Conservation (phyloP, 37 sponge, comb jelly and placozoan genomes). For the Spongia lamella region DNA sequence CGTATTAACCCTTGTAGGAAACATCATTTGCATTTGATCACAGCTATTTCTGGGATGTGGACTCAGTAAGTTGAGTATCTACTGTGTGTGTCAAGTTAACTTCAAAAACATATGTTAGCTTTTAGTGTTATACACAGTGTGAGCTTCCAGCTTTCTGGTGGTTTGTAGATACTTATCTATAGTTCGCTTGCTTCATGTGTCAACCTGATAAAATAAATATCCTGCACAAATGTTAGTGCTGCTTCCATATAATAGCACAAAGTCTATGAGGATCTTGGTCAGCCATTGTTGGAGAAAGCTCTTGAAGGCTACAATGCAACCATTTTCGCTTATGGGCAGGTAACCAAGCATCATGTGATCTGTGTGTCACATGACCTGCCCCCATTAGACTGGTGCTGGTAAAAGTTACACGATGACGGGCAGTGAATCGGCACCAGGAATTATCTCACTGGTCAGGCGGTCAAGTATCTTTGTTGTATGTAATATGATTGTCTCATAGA, state of each 20-base stretch:
- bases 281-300: slow-evolving; percentile 74
- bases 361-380: no score
- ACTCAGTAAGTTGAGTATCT: slow-evolving; percentile 12
- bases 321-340: slow-evolving; percentile 77
- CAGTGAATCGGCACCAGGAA: slow-evolving; percentile 31
- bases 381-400: slow-evolving; percentile 61
- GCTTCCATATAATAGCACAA: slow-evolving; percentile 1
- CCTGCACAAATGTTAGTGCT: neutral
- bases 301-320: slow-evolving; percentile 84
- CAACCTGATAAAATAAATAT: neutral
- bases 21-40: slow-evolving; percentile 73
- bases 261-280: slow-evolving; percentile 77
- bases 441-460: neutral
- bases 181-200: neutral
- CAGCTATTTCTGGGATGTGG: slow-evolving; percentile 80
- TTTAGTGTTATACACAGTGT: neutral
- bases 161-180: neutral
- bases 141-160: neutral
- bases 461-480: slow-evolving; percentile 1
- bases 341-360: no score
- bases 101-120: slow-evolving; percentile 1
- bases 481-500: slow-evolving; percentile 15
- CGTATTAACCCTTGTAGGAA: no score
- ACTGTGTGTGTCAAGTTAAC: no score
- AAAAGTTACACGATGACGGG: slow-evolving; percentile 83